Conservation (phyloP, 2,888 invertebrate genomes). For the Lochmaea capreae region DNA sequence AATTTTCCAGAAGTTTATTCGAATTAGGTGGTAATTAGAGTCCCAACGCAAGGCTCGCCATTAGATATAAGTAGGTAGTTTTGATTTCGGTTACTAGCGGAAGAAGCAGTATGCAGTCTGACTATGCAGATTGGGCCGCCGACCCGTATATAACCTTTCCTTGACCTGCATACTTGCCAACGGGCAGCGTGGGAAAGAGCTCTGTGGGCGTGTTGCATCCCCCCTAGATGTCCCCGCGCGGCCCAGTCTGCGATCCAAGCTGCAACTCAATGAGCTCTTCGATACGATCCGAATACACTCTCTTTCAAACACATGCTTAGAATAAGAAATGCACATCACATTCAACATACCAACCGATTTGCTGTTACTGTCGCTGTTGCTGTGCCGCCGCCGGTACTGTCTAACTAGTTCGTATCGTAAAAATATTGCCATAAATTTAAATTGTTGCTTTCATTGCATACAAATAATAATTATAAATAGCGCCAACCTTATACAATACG, state of each 20-base stretch:
- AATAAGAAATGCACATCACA: constrained; percentile 60
- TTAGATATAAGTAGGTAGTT: constrained; percentile 45
- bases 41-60: constrained; percentile 36
- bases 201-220: constrained; percentile 68
- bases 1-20: constrained; percentile 59
- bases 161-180: constrained; percentile 75
- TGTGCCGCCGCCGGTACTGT: constrained; percentile 26
- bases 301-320: constrained; percentile 65
- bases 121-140: constrained; percentile 63
- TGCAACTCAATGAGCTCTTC: constrained; percentile 65
- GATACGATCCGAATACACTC: constrained; percentile 64
- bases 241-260: constrained; percentile 60
- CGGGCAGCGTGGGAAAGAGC: constrained; percentile 69
- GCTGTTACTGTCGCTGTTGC: constrained; percentile 36
- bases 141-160: constrained; percentile 71
- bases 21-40: constrained; percentile 55
- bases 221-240: constrained; percentile 68
- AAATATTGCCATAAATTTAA: constrained; percentile 16
- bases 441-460: constrained; percentile 16
- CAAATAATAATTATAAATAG: constrained; percentile 34
- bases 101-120: constrained; percentile 53
- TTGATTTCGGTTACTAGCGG: constrained; percentile 53
- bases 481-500: constrained; percentile 17
- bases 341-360: constrained; percentile 43
- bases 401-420: constrained; percentile 28